Evolutionary conservation across 2,113 vertebrate species (phyloP).

Genomic region (Tympanuchus pallidicinctus): DNA sequence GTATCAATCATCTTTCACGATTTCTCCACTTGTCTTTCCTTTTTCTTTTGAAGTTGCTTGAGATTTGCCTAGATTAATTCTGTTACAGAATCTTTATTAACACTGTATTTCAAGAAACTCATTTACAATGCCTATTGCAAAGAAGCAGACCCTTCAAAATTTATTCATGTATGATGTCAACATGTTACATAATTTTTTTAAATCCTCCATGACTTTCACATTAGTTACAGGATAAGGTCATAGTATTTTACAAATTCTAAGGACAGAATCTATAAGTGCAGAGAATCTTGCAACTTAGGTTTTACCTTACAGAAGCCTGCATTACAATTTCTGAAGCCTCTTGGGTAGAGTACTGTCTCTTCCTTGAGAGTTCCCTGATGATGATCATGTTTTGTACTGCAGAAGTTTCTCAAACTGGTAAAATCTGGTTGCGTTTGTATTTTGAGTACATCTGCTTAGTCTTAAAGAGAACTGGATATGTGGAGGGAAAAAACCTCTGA

Average conservation of each 20-base stretch:
- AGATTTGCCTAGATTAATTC: neutral
- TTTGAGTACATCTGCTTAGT: neutral
- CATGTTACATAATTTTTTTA: neutral
- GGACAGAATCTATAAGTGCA: neutral
- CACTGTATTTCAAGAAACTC: neutral
- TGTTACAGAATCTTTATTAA: neutral
- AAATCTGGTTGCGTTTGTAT: neutral
- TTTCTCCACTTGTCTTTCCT: neutral
- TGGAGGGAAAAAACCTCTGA: neutral
- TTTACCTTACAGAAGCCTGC: neutral
- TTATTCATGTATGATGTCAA: neutral
- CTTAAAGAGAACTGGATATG: neutral
- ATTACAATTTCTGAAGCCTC: neutral
- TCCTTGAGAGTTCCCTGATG: neutral
- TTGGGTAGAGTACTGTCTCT: neutral
- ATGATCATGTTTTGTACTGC: neutral
- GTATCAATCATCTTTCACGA: neutral
- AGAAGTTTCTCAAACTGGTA: neutral
- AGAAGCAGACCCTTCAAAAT: neutral
- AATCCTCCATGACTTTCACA: neutral
- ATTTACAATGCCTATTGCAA: neutral
- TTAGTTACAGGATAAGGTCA: neutral
- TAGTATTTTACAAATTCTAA: neutral
- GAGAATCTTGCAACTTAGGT: neutral
- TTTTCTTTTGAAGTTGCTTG: neutral